Conservation (phyloP, 2,113 vertebrate species). For the Bettongia penicillata region DNA sequence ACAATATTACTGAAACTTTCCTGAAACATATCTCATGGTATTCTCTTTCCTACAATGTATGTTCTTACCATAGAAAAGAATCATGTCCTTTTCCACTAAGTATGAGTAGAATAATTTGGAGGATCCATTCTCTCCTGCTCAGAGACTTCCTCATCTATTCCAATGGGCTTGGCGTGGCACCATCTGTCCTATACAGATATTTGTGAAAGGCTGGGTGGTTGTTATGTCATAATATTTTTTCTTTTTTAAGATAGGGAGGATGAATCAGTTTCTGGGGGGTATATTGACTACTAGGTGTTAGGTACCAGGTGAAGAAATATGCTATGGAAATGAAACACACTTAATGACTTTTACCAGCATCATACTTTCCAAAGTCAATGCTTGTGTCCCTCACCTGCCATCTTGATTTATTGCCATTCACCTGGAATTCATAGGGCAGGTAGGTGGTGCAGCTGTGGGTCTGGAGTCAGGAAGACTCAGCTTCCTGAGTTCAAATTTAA, state of each 20-base stretch:
- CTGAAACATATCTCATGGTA: not conserved
- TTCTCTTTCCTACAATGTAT: not conserved
- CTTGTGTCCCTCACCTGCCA: not conserved
- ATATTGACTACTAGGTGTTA: not conserved
- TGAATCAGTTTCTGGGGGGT: not conserved
- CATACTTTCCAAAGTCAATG: not conserved
- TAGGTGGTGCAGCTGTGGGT: not conserved
- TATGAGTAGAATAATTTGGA: not conserved
- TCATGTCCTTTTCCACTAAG: not conserved
- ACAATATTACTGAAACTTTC: not conserved
- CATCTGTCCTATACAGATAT: not conserved
- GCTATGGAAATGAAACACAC: not conserved
- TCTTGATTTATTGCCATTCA: not conserved
- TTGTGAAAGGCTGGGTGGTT: not conserved
- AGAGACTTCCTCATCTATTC: not conserved
- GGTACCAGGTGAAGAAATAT: not conserved
- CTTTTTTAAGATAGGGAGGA: not conserved
- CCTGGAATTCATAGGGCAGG: not conserved
- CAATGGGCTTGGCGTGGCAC: not conserved
- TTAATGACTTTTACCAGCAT: not conserved
- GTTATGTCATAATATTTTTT: not conserved
- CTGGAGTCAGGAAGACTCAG: not conserved
- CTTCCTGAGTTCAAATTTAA: not conserved
- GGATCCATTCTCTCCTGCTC: not conserved
- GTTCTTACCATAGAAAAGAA: not conserved